Evolutionary conservation across 2,113 vertebrate genomes (phyloP), one percentile per base, ranked within the genome.

Genomic region (Hemichromis elongatus): DNA sequence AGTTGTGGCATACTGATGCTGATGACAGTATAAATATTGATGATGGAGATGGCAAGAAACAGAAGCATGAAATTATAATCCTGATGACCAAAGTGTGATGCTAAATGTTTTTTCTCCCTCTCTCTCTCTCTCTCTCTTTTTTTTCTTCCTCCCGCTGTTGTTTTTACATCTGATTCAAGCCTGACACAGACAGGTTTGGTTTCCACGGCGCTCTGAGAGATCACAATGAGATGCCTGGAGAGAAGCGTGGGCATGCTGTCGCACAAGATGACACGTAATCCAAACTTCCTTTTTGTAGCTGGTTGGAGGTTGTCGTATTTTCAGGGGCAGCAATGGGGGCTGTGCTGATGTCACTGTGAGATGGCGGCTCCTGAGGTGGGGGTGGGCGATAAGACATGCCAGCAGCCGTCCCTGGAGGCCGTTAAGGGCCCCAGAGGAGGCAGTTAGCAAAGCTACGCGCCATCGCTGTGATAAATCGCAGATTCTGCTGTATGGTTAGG

Each of bases 391-490:
- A 61, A 83, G 73, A 86, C 80, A 21, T 54, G 79, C 57, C 80
- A 53, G 90, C 66, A 12, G 63, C 18, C 9, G 14, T 80, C 87
- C 68, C 88, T 0, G 86, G 73, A 35, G 89, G 57, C 61, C 11
- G 30, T 57, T 18, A 5, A 61, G 70, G 80, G 82, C 42, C 87
- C 37, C 85, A 16, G 80, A 73, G 79, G 88, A 86, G 73, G 70
- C 56, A 10, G 81, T 81, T 78, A 84, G 90, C 81, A 87, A 81
- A 77, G 83, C 84, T 68, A 16, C 9, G 7, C 68, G 45, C 81
- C 83, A 40, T 82, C 14, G 61, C 54, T 54, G 86, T 83, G 84
- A 95, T 93, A 90, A 90, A 95, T 94, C 91, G 88, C 78, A n/a
- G 73, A 61, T 89, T 68, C 24, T 35, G 80, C 83, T 18, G 75